These are phyloP conservation scores for Astyanax mexicanus DNA, from an alignment of 2,797 vertebrate genomes.

Conservation along the genomic window DNA sequence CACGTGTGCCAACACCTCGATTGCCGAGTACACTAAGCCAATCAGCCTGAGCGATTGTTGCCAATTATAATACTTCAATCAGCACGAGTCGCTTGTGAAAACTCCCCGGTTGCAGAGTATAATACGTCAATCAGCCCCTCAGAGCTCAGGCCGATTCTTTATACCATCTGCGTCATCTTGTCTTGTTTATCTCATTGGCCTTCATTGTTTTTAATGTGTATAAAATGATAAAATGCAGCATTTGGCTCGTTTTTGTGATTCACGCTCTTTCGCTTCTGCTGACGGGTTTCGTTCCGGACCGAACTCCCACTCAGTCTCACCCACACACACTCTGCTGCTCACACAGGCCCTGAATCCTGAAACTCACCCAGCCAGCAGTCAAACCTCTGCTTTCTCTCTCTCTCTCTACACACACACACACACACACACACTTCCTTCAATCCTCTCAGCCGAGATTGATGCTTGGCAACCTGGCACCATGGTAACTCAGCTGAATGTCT, in stretches of 20 bases:
- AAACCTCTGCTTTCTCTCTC: conserved; percentile 39
- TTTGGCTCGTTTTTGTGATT: background rate
- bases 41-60: too few species aligned
- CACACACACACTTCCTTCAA: conserved; percentile 34
- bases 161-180: too few species aligned
- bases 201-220: conserved; percentile 13
- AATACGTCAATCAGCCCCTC: too few species aligned
- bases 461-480: conserved; percentile 64
- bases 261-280: background rate
- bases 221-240: conserved; percentile 25
- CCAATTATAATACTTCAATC: too few species aligned
- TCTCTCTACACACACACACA: conserved; percentile 37
- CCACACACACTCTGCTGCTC: conserved; percentile 39
- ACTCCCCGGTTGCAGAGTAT: too few species aligned
- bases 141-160: too few species aligned
- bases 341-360: conserved; percentile 40
- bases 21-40: too few species aligned
- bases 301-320: conserved; percentile 16
- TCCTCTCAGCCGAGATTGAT: conserved; percentile 1
- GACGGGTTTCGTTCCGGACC: conserved; percentile 2
- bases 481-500: conserved; percentile 69
- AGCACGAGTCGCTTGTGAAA: too few species aligned
- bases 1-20: too few species aligned
- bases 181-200: conserved; percentile 18
- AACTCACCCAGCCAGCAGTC: conserved; percentile 40